These are phyloP conservation scores for Synaphobranchus kaupii DNA, from an alignment of 2,797 vertebrate species.

Conservation along the genomic window DNA sequence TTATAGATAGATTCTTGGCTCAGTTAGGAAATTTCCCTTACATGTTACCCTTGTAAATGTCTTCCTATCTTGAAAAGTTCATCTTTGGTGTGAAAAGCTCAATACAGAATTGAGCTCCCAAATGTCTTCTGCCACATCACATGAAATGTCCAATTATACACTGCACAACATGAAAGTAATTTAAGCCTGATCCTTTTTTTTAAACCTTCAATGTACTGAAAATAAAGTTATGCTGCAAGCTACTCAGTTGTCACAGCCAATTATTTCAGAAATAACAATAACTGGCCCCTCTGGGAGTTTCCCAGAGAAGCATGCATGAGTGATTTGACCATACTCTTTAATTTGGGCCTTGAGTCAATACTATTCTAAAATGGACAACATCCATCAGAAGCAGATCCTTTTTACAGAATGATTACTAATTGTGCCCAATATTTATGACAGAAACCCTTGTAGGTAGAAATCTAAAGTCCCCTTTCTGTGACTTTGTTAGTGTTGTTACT, in stretches of 20 bases:
- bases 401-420: slow-evolving; percentile 21
- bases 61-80: background rate
- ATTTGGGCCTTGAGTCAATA: slow-evolving; percentile 17
- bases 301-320: background rate
- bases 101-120: background rate
- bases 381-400: background rate
- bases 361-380: slow-evolving; percentile 9
- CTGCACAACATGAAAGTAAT: background rate
- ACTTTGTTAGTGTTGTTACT: background rate
- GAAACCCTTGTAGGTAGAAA: background rate
- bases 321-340: slow-evolving; percentile 10
- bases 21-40: background rate
- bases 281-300: slow-evolving; percentile 16
- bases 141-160: background rate
- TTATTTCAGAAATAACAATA: slow-evolving; percentile 18
- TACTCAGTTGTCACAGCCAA: slow-evolving; percentile 23
- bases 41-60: background rate
- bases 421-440: slow-evolving; percentile 5
- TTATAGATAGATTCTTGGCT: background rate
- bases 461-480: background rate
- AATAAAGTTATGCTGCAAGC: slow-evolving; percentile 10
- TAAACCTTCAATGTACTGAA: background rate
- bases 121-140: background rate
- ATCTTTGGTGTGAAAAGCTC: background rate
- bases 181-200: background rate